phyloP scores from a whole-genome alignment of 2,113 vertebrate species.

The Varanus komodoensis region DNA sequence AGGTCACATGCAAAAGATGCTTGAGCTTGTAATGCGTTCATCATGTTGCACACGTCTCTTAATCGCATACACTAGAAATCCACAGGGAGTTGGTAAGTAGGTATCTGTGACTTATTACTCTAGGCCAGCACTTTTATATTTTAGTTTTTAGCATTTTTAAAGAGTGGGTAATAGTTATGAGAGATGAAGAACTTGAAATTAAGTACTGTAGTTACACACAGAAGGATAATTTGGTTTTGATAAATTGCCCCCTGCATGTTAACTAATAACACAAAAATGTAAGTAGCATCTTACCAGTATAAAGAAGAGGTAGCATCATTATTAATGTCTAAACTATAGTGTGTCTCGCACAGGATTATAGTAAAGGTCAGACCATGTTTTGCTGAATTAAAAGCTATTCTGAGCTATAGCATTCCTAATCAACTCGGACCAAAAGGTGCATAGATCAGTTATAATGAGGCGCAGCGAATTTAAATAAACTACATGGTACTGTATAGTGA shows the following conservation, averaged over 20 bases:
- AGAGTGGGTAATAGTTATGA: constrained; percentile 97
- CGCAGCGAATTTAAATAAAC: constrained; percentile 99
- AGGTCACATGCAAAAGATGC: constrained; percentile 76
- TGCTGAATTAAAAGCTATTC: constrained; percentile 99
- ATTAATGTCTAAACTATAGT: constrained; percentile 98
- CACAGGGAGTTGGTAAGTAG: constrained; percentile 83
- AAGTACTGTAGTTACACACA: constrained; percentile 95
- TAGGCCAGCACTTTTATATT: constrained; percentile 90
- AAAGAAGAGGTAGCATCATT: constrained; percentile 94
- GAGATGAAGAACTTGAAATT: constrained; percentile 95
- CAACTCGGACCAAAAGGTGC: constrained; percentile 99
- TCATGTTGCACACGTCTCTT: constrained; percentile 67
- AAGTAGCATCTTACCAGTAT: constrained; percentile 90
- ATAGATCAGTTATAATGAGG: constrained; percentile 99
- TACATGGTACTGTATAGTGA: constrained; percentile 92
- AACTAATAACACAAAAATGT: constrained; percentile 99
- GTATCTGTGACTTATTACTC: constrained; percentile 91
- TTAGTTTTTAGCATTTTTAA: constrained; percentile 96
- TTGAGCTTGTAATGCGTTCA: constrained; percentile 64
- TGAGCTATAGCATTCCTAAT: constrained; percentile 99
- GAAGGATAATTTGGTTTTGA: constrained; percentile 99
- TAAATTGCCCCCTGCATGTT: constrained; percentile 92
- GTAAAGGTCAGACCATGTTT: constrained; percentile 99
- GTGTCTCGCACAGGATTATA: constrained; percentile 97
- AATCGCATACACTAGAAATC: constrained; percentile 74